phyloP scores from a whole-genome alignment of 2,888 invertebrate genomes.

The Caenorhabditis sp. region DNA sequence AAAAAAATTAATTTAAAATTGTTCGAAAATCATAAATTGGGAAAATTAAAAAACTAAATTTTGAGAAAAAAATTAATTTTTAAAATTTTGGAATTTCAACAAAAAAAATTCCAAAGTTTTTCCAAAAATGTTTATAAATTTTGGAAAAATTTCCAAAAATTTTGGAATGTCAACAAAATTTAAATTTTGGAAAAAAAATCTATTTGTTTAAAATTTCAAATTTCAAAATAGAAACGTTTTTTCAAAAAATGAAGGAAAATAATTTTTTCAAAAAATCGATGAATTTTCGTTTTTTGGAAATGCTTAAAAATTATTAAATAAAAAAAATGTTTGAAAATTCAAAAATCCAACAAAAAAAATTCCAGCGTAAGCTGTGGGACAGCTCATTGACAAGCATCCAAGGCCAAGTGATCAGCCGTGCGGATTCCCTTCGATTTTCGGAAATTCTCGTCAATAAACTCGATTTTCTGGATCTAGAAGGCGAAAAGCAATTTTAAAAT shows the following conservation, averaged over 20 bases:
- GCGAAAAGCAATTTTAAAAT: too few species aligned
- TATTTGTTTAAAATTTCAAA: background rate
- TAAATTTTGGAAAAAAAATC: background rate
- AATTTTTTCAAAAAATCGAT: too few species aligned
- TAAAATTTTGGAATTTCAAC: background rate
- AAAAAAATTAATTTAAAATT: too few species aligned
- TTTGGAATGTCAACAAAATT: background rate
- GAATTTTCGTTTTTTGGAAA: too few species aligned
- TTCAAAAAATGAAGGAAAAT: background rate
- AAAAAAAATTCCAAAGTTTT: background rate
- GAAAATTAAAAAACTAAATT: too few species aligned
- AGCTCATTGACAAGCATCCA: background rate
- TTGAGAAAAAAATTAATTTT: too few species aligned
- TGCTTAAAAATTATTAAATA: background rate
- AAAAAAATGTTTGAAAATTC: background rate
- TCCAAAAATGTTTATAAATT: background rate
- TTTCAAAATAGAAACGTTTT: too few species aligned
- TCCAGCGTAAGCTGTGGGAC: conserved; percentile 8
- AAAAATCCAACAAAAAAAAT: background rate
- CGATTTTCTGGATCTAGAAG: background rate
- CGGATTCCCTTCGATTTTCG: background rate
- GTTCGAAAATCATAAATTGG: too few species aligned
- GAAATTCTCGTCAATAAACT: background rate
- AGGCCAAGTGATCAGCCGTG: background rate
- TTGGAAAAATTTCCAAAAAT: background rate